Percentiles rank a stretch among this genome's conserved stretches.
These are phyloP conservation scores for Seriola aureovittata DNA, from an alignment of 2,113 vertebrate genomes.

Conservation along the genomic window DNA sequence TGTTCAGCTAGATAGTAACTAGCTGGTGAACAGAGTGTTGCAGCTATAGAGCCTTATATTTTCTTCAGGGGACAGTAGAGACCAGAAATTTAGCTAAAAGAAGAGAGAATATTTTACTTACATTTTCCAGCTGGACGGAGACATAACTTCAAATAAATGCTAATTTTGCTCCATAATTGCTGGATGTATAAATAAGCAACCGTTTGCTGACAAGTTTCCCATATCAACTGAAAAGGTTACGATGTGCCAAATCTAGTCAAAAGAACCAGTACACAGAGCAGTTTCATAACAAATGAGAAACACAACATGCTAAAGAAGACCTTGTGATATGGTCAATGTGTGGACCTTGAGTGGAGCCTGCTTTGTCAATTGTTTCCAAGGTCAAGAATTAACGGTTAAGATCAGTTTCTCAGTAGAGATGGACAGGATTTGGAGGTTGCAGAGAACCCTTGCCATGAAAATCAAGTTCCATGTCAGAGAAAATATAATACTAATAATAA, in stretches of 20 bases:
- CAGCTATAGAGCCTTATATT: no score
- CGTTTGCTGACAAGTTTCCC: no score
- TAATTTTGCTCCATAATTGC: no score
- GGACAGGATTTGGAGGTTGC: neutral
- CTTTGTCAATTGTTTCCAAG: neutral
- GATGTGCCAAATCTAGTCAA: neutral
- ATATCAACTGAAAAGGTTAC: no score
- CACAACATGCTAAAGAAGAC: neutral
- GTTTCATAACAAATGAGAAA: neutral
- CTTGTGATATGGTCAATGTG: neutral
- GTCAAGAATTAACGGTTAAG: neutral
- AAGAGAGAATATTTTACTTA: no score
- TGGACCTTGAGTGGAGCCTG: neutral
- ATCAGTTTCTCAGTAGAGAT: no score
- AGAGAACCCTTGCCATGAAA: neutral
- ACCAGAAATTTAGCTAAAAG: neutral
- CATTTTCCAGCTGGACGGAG: no score
- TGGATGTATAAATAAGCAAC: no score
- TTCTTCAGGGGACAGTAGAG: neutral
- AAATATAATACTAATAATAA: neutral
- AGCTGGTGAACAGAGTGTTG: neutral
- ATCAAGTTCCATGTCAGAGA: neutral
- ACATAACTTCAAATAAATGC: no score
- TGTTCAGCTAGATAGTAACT: neutral
- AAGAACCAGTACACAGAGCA: neutral